These are phyloP conservation scores for Pseudochirops cupreus DNA, from an alignment of 2,797 vertebrate genomes.

Conservation along the genomic window DNA sequence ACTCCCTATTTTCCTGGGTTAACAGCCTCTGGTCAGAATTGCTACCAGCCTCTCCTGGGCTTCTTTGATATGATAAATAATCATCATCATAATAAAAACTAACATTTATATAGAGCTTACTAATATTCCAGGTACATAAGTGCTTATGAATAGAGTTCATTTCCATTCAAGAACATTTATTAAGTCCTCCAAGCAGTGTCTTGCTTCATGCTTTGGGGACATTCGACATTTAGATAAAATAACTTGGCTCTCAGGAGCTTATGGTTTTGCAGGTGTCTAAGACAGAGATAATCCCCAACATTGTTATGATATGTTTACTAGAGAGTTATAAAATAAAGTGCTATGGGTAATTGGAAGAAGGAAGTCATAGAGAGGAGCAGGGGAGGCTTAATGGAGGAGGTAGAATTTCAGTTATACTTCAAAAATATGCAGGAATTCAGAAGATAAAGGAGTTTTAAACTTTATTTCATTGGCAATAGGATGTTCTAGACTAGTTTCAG, in stretches of 20 bases:
- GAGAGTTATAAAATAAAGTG: not conserved
- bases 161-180: not conserved
- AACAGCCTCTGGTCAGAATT: no score
- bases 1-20: no score
- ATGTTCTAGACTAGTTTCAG: no score
- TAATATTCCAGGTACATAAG: not conserved
- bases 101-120: not conserved
- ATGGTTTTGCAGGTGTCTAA: not conserved
- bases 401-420: not conserved
- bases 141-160: not conserved
- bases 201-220: not conserved
- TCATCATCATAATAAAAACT: not conserved
- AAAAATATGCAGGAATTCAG: not conserved
- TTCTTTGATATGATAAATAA: no score
- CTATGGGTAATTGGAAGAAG: no score
- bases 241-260: not conserved
- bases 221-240: not conserved
- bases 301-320: not conserved
- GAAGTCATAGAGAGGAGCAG: not conserved
- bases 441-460: not conserved
- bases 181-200: not conserved
- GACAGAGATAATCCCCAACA: not conserved
- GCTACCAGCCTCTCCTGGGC: no score
- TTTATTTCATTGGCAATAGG: not conserved
- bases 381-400: slow-evolving; percentile 35